Percentiles rank a stretch among this genome's conserved stretches.
Evolutionary conservation across 2,797 vertebrate genomes (phyloP).

Genomic region (Gymnothorax javanicus): DNA sequence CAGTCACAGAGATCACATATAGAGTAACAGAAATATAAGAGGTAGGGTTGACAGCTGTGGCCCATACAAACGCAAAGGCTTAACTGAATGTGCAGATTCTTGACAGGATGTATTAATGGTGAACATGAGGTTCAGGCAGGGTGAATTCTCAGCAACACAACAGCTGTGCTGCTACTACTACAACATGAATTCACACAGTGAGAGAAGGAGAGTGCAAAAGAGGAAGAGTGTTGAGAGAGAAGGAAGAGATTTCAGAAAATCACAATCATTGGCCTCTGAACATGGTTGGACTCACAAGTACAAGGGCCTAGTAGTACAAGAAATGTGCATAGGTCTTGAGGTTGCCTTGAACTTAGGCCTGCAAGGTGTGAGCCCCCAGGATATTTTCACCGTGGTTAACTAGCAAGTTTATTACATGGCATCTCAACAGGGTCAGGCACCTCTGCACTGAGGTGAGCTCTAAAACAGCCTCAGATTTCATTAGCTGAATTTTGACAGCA

Average conservation of each 20-base stretch:
- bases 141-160: neutral
- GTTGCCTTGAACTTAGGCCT: neutral
- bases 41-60: neutral
- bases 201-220: neutral
- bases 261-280: neutral
- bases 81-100: neutral
- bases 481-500: conserved; percentile 4
- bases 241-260: neutral
- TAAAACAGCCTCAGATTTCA: conserved; percentile 11
- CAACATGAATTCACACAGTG: neutral
- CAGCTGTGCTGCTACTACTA: conserved; percentile 13
- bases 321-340: neutral
- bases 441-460: conserved; percentile 15
- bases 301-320: neutral
- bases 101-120: neutral
- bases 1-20: neutral
- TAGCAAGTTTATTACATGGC: neutral
- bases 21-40: neutral
- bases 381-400: conserved; percentile 1
- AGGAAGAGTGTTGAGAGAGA: neutral
- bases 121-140: neutral
- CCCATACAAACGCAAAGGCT: neutral
- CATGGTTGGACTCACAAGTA: neutral
- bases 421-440: conserved; percentile 4
- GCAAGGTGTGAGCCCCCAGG: neutral